Conservation (phyloP, 23 tunicate species). For the Halocynthia roretzi region DNA sequence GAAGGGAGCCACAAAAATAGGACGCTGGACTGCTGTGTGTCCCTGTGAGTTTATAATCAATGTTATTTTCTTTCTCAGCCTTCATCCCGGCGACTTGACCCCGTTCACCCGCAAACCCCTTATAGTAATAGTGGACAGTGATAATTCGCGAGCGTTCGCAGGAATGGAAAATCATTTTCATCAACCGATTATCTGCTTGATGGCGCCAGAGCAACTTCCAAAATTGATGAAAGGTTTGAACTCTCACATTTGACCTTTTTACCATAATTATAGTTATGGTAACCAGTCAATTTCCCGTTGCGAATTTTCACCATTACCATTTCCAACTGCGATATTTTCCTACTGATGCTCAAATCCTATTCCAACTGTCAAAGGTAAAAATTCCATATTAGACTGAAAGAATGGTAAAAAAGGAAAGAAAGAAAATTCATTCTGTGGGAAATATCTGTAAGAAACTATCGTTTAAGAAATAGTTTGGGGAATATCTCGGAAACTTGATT, state of each 20-base stretch:
- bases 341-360: neutral
- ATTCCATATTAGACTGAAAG: neutral
- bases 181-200: conserved; percentile 69
- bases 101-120: conserved; percentile 77
- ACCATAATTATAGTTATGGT: too few species aligned
- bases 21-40: too few species aligned
- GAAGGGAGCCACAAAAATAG: too few species aligned
- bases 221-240: conserved; percentile 46
- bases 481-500: too few species aligned
- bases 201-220: conserved; percentile 70
- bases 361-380: neutral
- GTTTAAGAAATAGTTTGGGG: too few species aligned
- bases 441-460: too few species aligned
- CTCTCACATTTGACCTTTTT: too few species aligned
- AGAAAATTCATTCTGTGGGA: too few species aligned
- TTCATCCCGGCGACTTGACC: conserved; percentile 77
- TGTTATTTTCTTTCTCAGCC: conserved; percentile 15
- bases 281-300: neutral
- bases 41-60: too few species aligned
- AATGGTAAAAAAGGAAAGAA: neutral
- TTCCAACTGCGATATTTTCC: too few species aligned
- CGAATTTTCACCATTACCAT: neutral
- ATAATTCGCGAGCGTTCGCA: conserved; percentile 49
- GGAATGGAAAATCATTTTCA: conserved; percentile 58
- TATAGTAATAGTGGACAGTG: conserved; percentile 74